Percentiles rank a stretch among this genome's conserved stretches.
Evolutionary conservation across 2,797 vertebrate genomes (phyloP).

Genomic region (Anas georgica): DNA sequence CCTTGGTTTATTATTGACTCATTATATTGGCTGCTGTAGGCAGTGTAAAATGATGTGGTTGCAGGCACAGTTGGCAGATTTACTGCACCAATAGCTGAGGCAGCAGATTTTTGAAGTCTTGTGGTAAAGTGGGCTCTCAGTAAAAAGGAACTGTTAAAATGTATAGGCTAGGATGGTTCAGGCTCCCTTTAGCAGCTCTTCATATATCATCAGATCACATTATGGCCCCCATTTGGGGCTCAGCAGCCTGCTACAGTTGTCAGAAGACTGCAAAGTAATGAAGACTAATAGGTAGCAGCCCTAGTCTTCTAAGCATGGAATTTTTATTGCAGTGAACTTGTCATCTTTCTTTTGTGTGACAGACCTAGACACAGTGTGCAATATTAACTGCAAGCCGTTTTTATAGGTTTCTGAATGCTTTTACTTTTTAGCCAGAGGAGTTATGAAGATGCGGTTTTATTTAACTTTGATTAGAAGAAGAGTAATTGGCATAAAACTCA

Average conservation of each 20-base stretch:
- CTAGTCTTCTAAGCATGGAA: constrained; percentile 87
- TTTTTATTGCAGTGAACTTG: constrained; percentile 89
- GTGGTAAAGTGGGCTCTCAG: constrained; percentile 85
- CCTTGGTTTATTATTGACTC: constrained; percentile 85
- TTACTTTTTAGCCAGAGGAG: constrained; percentile 77
- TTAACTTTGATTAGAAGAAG: constrained; percentile 76
- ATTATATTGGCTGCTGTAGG: constrained; percentile 83
- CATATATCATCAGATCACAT: constrained; percentile 93
- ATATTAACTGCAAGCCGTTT: constrained; percentile 80
- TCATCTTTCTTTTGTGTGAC: constrained; percentile 89
- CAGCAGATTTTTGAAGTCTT: constrained; percentile 86
- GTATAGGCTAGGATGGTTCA: constrained; percentile 85
- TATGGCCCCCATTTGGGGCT: constrained; percentile 90
- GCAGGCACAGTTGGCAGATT: constrained; percentile 83
- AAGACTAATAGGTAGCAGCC: constrained; percentile 89
- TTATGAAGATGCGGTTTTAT: constrained; percentile 71
- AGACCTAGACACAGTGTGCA: constrained; percentile 82
- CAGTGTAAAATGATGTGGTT: constrained; percentile 83
- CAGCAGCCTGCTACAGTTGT: constrained; percentile 90
- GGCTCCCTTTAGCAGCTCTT: constrained; percentile 88
- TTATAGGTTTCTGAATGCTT: constrained; percentile 77
- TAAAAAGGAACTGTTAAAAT: constrained; percentile 86
- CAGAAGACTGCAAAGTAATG: constrained; percentile 91
- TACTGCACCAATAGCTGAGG: constrained; percentile 85
- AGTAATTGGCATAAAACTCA: constrained; percentile 66